phyloP scores from a whole-genome alignment of 2,888 invertebrate genomes.

The Bedellia somnulentella region DNA sequence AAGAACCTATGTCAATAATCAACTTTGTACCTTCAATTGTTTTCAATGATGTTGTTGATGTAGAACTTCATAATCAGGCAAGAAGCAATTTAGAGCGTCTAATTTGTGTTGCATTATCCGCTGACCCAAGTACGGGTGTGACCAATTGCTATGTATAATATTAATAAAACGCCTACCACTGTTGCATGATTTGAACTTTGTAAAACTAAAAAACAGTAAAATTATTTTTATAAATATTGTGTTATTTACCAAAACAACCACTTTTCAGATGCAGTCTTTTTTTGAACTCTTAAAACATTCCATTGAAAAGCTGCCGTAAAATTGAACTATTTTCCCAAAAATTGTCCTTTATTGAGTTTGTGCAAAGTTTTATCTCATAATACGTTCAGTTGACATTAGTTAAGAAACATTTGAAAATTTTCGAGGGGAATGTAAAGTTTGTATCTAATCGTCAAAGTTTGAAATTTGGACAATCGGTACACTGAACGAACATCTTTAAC shows the following conservation, averaged over 20 bases:
- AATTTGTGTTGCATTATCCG: conserved; percentile 31
- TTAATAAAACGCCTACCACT: too few relatives aligned
- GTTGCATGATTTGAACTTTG: too few relatives aligned
- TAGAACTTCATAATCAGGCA: conserved; percentile 16
- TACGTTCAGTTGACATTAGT: conserved; percentile 13
- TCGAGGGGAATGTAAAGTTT: conserved; percentile 22
- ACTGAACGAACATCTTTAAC: too few relatives aligned
- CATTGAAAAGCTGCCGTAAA: too few relatives aligned
- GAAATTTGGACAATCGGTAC: conserved; percentile 29
- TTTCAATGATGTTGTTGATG: conserved; percentile 23
- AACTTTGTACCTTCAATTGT: conserved; percentile 34
- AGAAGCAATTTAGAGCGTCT: conserved; percentile 18
- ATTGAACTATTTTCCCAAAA: too few relatives aligned
- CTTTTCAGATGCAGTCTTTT: too few relatives aligned
- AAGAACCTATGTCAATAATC: conserved; percentile 19
- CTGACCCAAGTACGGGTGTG: conserved; percentile 20
- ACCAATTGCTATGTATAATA: not conserved
- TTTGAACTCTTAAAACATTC: too few relatives aligned
- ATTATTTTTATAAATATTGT: too few relatives aligned
- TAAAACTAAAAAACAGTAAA: too few relatives aligned
- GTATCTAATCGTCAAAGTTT: conserved; percentile 36
- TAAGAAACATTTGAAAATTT: conserved; percentile 17
- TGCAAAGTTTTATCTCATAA: conserved; percentile 28
- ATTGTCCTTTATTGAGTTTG: too few relatives aligned
- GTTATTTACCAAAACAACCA: too few relatives aligned